phyloP scores from a whole-genome alignment of 2,797 vertebrate genomes.

The Eidolon dupreanum region DNA sequence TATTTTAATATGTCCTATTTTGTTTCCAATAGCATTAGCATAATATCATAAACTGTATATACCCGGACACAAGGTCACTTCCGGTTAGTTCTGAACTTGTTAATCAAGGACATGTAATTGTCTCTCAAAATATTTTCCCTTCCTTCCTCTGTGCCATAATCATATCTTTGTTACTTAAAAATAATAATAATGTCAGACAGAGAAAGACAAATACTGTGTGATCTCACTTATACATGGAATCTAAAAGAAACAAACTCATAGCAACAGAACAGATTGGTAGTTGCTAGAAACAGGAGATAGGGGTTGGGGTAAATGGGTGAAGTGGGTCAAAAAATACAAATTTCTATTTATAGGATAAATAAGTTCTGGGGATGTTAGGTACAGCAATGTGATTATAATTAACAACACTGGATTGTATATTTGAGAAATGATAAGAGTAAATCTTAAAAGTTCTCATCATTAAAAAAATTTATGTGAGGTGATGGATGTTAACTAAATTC shows the following conservation, averaged over 20 bases:
- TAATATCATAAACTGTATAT: background rate
- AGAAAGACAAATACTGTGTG: background rate
- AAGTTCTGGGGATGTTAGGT: background rate
- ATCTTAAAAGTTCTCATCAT: background rate
- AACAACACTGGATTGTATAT: background rate
- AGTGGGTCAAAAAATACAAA: background rate
- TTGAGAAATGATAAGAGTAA: background rate
- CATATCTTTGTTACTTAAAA: background rate
- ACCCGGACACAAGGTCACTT: background rate
- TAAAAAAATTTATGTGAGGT: background rate
- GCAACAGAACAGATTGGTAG: background rate
- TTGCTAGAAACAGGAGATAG: background rate
- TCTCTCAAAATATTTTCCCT: background rate
- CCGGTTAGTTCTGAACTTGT: background rate
- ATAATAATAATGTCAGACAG: background rate
- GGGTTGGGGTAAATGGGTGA: background rate
- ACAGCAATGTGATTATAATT: background rate
- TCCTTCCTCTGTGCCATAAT: background rate
- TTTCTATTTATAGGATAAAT: background rate
- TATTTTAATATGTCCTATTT: background rate
- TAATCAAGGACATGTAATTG: background rate
- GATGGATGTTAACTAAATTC: background rate
- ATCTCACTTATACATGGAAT: background rate
- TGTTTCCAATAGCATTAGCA: background rate
- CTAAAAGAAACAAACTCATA: background rate